phyloP scores from a whole-genome alignment of 2,888 invertebrate species.

The Hypselothyrea guttata region DNA sequence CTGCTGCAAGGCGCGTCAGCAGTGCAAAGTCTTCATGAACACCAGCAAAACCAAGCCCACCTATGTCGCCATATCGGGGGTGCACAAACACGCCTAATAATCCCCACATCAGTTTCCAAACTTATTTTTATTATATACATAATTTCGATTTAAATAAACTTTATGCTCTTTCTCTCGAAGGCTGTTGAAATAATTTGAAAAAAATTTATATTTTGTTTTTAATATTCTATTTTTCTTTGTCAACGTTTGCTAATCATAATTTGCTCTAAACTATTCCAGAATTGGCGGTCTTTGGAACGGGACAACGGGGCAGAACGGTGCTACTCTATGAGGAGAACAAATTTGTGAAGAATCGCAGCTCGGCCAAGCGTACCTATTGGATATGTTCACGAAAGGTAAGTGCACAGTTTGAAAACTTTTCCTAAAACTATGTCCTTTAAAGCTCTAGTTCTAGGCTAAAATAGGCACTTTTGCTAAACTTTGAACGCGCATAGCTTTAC shows the following conservation, averaged over 20 bases:
- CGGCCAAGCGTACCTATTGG: conserved; percentile 81
- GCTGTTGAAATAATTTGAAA: too few relatives aligned
- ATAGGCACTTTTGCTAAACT: too few relatives aligned
- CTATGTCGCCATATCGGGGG: conserved; percentile 72
- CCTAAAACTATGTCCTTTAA: too few relatives aligned
- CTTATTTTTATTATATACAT: background rate
- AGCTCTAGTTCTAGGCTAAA: too few relatives aligned
- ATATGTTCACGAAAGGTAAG: conserved; percentile 81
- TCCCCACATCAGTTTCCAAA: background rate
- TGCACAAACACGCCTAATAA: conserved; percentile 75
- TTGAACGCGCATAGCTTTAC: too few relatives aligned
- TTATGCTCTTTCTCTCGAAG: too few relatives aligned
- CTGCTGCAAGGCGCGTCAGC: conserved; percentile 70
- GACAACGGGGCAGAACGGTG: conserved; percentile 81
- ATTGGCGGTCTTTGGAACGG: conserved; percentile 79
- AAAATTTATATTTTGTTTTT: background rate
- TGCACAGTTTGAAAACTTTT: background rate
- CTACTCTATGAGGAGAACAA: conserved; percentile 75
- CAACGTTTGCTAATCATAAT: conserved; percentile 13
- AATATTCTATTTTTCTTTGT: background rate
- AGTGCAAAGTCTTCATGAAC: conserved; percentile 74
- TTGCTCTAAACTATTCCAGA: conserved; percentile 64
- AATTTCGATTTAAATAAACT: too few relatives aligned
- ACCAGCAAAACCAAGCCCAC: conserved; percentile 69
- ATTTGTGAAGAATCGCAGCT: conserved; percentile 81